These are phyloP conservation scores for Dione juno DNA, from an alignment of 2,888 invertebrate species.

Conservation along the genomic window DNA sequence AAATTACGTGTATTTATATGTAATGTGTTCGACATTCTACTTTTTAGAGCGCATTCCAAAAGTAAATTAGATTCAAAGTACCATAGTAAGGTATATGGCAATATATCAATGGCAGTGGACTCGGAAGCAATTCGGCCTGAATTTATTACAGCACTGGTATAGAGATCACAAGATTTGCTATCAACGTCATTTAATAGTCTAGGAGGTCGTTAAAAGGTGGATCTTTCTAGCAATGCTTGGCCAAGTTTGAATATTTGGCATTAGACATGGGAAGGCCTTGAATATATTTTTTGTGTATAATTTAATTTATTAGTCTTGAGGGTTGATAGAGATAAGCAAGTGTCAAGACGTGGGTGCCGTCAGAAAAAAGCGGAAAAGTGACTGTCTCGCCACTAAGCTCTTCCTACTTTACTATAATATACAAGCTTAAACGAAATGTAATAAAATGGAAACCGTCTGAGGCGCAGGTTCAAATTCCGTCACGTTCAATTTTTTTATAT, in stretches of 20 bases:
- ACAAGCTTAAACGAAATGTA: too few relatives aligned
- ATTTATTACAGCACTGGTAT: constrained; percentile 62
- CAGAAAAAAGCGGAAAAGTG: too few relatives aligned
- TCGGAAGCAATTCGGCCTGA: constrained; percentile 67
- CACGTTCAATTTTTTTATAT: too few relatives aligned
- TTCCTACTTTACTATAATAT: too few relatives aligned
- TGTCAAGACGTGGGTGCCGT: too few relatives aligned
- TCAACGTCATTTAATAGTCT: constrained; percentile 42
- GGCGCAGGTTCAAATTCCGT: too few relatives aligned
- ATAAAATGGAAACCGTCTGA: too few relatives aligned
- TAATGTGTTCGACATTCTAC: not conserved
- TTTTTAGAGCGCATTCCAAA: constrained; percentile 15
- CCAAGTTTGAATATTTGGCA: constrained; percentile 18
- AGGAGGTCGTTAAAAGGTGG: constrained; percentile 11
- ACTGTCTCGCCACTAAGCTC: too few relatives aligned
- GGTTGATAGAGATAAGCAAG: too few relatives aligned
- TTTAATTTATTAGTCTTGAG: too few relatives aligned
- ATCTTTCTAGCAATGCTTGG: constrained; percentile 20
- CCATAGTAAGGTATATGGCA: constrained; percentile 54
- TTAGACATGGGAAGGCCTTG: not conserved
- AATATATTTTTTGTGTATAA: not conserved
- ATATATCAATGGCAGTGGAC: constrained; percentile 68
- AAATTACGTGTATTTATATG: not conserved
- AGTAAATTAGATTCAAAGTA: constrained; percentile 39
- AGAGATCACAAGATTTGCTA: constrained; percentile 45